Evolutionary conservation across 2,888 invertebrate genomes (phyloP).

Genomic region (Sylvicola cinctus): DNA sequence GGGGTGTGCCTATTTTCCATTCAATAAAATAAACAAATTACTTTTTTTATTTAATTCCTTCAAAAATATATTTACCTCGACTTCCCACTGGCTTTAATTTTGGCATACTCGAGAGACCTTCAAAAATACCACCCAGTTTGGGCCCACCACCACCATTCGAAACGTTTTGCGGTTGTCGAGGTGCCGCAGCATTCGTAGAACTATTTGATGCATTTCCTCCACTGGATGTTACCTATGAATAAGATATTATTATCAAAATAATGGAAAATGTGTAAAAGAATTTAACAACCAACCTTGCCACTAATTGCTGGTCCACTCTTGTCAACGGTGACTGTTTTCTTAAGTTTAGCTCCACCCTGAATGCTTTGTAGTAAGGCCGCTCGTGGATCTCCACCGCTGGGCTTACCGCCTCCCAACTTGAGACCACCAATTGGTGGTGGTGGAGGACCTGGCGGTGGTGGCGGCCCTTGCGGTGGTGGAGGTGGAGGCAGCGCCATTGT

Average conservation of each 20-base stretch:
- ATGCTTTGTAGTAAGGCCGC: slow-evolving; percentile 61
- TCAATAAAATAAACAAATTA: neutral
- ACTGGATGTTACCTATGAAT: neutral
- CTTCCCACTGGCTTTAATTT: slow-evolving; percentile 24
- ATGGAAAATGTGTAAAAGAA: neutral
- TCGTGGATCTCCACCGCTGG: slow-evolving; percentile 35
- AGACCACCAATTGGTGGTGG: slow-evolving; percentile 28
- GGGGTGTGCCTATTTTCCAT: neutral
- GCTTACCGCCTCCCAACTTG: slow-evolving; percentile 16
- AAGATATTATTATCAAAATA: neutral
- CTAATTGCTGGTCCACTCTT: slow-evolving; percentile 64
- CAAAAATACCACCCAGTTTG: slow-evolving; percentile 23
- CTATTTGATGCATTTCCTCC: neutral
- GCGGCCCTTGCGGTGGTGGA: slow-evolving; percentile 41
- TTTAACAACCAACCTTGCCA: slow-evolving; percentile 27
- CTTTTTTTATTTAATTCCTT: neutral
- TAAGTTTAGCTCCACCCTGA: slow-evolving; percentile 58
- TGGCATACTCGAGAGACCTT: slow-evolving; percentile 23
- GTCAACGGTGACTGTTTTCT: slow-evolving; percentile 76
- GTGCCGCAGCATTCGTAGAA: neutral
- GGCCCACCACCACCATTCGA: slow-evolving; percentile 17
- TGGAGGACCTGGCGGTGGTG: slow-evolving; percentile 39
- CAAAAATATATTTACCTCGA: slow-evolving; percentile 16
- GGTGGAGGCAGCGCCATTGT: slow-evolving; percentile 32
- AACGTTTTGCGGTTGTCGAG: neutral